These are phyloP conservation scores for Halictus rubicundus DNA, from an alignment of 1,140 invertebrate genomes.

Conservation along the genomic window DNA sequence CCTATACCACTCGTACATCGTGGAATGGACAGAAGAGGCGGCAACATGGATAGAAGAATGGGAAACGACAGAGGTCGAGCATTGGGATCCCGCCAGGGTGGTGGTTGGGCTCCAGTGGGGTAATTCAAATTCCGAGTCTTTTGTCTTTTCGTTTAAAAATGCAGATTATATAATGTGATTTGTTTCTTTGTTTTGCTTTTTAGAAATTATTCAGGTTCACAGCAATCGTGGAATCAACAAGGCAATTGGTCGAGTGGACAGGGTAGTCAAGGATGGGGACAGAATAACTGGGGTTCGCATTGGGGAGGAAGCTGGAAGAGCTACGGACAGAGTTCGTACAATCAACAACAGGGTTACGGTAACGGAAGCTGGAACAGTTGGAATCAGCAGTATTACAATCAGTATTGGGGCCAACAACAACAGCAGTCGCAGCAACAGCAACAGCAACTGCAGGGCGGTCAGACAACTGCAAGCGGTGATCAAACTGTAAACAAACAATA, in stretches of 20 bases:
- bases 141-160: background rate
- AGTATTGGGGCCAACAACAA: slow-evolving; percentile 77
- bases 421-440: slow-evolving; percentile 68
- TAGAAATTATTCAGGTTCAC: slow-evolving; percentile 71
- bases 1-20: slow-evolving; percentile 62
- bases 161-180: background rate
- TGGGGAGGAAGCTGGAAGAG: slow-evolving; percentile 75
- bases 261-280: slow-evolving; percentile 59
- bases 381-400: slow-evolving; percentile 79
- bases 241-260: slow-evolving; percentile 46
- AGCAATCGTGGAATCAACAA: slow-evolving; percentile 55
- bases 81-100: slow-evolving; percentile 56
- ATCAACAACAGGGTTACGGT: slow-evolving; percentile 73
- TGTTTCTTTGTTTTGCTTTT: background rate
- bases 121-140: slow-evolving; percentile 25
- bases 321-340: slow-evolving; percentile 72
- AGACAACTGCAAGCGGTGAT: slow-evolving; percentile 67
- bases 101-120: slow-evolving; percentile 72
- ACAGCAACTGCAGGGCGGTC: slow-evolving; percentile 69
- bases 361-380: slow-evolving; percentile 78
- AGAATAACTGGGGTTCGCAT: slow-evolving; percentile 61
- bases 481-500: slow-evolving; percentile 78
- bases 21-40: slow-evolving; percentile 68
- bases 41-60: slow-evolving; percentile 67
- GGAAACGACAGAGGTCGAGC: slow-evolving; percentile 71